Evolutionary conservation across 2,797 vertebrate genomes (phyloP), one percentile per base, ranked within the genome.

Genomic region (Momotus momota): DNA sequence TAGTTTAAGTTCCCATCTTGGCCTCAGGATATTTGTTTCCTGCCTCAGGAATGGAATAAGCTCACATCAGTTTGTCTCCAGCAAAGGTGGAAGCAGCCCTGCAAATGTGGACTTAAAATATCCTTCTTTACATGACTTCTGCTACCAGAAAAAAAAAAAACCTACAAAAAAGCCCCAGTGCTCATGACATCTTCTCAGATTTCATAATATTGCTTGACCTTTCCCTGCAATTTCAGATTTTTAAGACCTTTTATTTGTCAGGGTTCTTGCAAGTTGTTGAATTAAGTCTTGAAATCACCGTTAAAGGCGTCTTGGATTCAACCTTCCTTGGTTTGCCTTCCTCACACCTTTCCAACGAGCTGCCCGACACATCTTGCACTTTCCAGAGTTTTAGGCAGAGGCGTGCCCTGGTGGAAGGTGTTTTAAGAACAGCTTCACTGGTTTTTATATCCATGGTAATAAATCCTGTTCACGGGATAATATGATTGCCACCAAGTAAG

Each of bases 401-500:
- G 26, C 18, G 12, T 55, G 21, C 35, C 40, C 66, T 41, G 19
- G 48, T 64, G 16, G 80, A 74, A 94, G 31, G 49, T 69, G 43
- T 74, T 81, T 86, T 57, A 71, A 64, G 75, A 84, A 74, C 52
- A 55, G 35, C 11, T 51, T 78, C 10, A 12, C 23, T 86, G 21
- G 0, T 88, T 77, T 92, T 84, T 46, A 54, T 49, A 88, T 29
- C 54, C 18, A 0, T 49, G 14, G 2, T 48, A 74, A 70, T 73
- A 93, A 88, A 84, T 64, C 38, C 81, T 93, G 14, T 86, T 93
- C 70, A 51, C 31, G 60, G 66, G 77, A 86, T 82, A 74, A 73
- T 12, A 41, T 8, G 8, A 7, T 57, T 14, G 48, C 57, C 52
- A 26, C 9, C 27, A 84, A 81, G 31, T 45, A 43, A 2, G 51